Evolutionary conservation across 2,797 vertebrate species (phyloP), one percentile per base, ranked within the genome.

Genomic region (Chiloscyllium punctatum): DNA sequence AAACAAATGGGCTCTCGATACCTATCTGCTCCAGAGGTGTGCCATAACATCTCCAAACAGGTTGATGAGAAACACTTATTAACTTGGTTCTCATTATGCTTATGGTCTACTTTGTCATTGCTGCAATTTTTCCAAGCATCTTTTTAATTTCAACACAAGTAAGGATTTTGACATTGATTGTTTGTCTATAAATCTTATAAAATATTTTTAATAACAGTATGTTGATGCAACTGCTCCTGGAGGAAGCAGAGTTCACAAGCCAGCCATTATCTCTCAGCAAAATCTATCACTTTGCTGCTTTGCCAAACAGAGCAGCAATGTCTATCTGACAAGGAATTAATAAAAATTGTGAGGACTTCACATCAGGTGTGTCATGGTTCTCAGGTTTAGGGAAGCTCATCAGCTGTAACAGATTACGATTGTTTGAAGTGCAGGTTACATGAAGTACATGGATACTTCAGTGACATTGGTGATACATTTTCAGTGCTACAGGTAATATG

Each of bases 291-390:
- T 87, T 8, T n/a, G 53, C 15, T 62, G 87, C 5, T 92, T n/a
- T 68, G 62, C 62, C 16, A 23, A 92, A 37, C 33, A 48, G 25
- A n/a, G 18, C 57, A 66, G 57, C 57, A 91, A 53, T 30, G 51
- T 33, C 15, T 90, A 62, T 33, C 30, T 13, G 30, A 62, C 30
- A 62, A 33, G 87, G 30, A n/a, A 82, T 42, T 18, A 82, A 42
- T 18, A 82, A 4, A 18, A 5, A 82, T 37, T 37, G 13, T 82
- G n/a, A 82, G 77, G 33, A 82, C n/a, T 18, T 82, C 37, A n/a
- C 77, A 90, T 30, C 27, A 68, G n/a, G 33, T 91, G 57, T 66
- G 57, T n/a, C 57, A 91, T 68, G 88, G 88, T 88, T 88, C 86
- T 57, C 11, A 88, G 11, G 86, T 53, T 33, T 57, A 57, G 51